A percentile compares a stretch with the other conserved stretches of the same genome.
phyloP scores from a whole-genome alignment of 2,113 vertebrate species.

The Urocolius indicus region DNA sequence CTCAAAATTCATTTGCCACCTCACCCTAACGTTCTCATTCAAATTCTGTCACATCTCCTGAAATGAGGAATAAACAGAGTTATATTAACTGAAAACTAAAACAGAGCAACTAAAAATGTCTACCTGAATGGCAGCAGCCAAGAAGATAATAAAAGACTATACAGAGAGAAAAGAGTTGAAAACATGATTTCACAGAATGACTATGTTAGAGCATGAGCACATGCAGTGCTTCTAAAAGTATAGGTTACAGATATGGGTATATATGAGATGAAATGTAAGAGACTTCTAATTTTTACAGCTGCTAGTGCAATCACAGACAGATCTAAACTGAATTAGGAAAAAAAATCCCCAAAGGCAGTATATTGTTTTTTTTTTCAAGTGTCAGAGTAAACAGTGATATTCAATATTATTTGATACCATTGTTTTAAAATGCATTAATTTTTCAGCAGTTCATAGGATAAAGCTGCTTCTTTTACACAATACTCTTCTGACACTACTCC shows the following conservation, averaged over 20 bases:
- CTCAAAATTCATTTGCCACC: neutral
- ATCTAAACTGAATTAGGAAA: neutral
- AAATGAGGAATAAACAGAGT: neutral
- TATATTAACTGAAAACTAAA: neutral
- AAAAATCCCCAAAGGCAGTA: neutral
- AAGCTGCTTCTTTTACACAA: neutral
- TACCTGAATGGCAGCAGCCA: neutral
- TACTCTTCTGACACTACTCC: neutral
- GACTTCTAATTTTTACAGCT: neutral
- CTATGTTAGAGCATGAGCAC: neutral
- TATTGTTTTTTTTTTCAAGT: neutral
- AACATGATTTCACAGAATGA: neutral
- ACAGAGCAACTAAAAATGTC: neutral
- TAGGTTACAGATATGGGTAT: neutral
- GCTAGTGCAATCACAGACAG: neutral
- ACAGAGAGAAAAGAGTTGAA: neutral
- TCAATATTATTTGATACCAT: neutral
- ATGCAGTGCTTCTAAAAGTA: neutral
- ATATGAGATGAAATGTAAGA: neutral
- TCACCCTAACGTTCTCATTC: neutral
- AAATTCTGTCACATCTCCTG: neutral
- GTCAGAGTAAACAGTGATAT: neutral
- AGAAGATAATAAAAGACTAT: neutral
- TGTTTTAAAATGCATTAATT: neutral
- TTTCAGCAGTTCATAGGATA: neutral